A percentile compares a stretch with the other conserved stretches of the same genome.
phyloP scores from a whole-genome alignment of 1,140 invertebrate species.

The Aradophagus sp. region DNA sequence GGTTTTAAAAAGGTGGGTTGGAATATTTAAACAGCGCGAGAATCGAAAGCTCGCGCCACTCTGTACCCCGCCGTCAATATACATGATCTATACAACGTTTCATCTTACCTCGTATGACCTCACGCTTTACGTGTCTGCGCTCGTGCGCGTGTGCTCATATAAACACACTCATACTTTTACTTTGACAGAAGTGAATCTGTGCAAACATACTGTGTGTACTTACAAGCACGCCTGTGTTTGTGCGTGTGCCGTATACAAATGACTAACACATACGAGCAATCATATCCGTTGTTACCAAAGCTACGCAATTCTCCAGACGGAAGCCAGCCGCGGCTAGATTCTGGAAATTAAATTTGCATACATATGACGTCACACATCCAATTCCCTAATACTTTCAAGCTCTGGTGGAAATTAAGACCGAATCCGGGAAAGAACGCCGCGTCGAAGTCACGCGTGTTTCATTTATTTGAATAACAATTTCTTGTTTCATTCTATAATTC shows the following conservation, averaged over 20 bases:
- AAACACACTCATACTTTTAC: constrained; percentile 37
- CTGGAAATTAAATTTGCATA: constrained; percentile 68
- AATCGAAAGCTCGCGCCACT: constrained; percentile 62
- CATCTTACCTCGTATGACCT: constrained; percentile 47
- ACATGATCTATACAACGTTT: constrained; percentile 67
- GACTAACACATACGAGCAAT: constrained; percentile 39
- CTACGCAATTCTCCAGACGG: constrained; percentile 65
- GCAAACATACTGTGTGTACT: too few relatives aligned
- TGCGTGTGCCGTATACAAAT: constrained; percentile 33
- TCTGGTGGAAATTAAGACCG: constrained; percentile 70
- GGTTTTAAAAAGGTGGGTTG: constrained; percentile 33
- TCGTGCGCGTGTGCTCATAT: constrained; percentile 16
- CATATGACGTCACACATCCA: constrained; percentile 71
- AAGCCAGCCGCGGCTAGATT: constrained; percentile 59
- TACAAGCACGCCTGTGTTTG: too few relatives aligned
- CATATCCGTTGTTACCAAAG: constrained; percentile 66
- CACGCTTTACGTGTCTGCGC: background rate
- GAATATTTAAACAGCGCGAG: constrained; percentile 67
- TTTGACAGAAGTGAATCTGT: constrained; percentile 30
- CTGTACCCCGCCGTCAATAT: constrained; percentile 65
- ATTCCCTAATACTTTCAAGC: constrained; percentile 69
- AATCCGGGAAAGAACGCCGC: too few relatives aligned
- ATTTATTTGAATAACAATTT: too few relatives aligned
- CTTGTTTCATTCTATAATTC: too few relatives aligned
- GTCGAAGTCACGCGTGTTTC: too few relatives aligned